Evolutionary conservation across 1,140 invertebrate genomes (phyloP), one percentile per base, ranked within the genome.

Genomic region (Zaprionus gabonicus): DNA sequence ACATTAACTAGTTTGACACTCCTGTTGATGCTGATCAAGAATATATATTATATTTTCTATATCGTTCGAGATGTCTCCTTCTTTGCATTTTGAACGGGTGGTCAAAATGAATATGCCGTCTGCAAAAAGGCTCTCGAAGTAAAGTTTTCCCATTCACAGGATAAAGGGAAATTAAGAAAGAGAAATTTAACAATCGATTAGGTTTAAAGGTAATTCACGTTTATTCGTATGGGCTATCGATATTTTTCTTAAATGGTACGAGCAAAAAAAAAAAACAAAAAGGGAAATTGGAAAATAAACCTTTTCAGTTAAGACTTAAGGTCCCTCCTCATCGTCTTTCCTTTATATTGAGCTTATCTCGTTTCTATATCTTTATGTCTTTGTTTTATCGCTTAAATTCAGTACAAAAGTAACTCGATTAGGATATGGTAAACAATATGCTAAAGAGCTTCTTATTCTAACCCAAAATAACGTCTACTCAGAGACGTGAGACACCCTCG

Each of bases 401-500:
- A 72, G 56, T 72, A 59, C 63, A 73, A 67, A 68, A 66, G 15
- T 38, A 66, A 46, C 36, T 49, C 15, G 38, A 49, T 69, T 69
- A 51, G 60, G 20, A 23, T 23, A 60, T 60, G 51, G 5, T 57
- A 58, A 36, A 41, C 23, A 71, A 58, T 66, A 51, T 49, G 38
- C 62, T 66, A 57, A 15, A 31, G 15, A 65, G 15, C 4, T 65
- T 27, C 51, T 53, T 38, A 34, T 6, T n/a, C 20, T 38, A 56
- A 49, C 20, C 46, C 46, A 20, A 51, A 51, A 51, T 13, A 20
- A 51, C 4, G 6, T 41, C 9, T 20, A 12, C 25, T 58, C 71
- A 92, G 7, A 92, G 85, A n/a, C 91, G 73, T 12, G 91, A 92
- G 5, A 92, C 56, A 3, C 77, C 83, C 36, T 92, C 91, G 51